Evolutionary conservation across 1,140 invertebrate genomes (phyloP), one percentile per base, ranked within the genome.

Genomic region (Olivierus martensii): DNA sequence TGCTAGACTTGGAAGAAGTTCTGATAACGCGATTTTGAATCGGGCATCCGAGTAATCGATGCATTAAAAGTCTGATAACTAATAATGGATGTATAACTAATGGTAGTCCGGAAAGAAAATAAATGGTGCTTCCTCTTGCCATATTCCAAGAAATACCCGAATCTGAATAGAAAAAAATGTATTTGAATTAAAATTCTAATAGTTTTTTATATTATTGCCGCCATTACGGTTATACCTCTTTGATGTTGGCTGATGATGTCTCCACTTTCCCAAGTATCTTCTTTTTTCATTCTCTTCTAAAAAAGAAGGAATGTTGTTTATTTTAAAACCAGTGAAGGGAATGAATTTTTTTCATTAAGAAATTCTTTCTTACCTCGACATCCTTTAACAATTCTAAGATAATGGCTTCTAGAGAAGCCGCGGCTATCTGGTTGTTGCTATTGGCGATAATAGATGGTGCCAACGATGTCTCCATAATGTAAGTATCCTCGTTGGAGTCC

Each of bases 61-160:
- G 78, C 44, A 76, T 70, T 17, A 80, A 66, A 4, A 80, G 66
- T 12, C 78, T 66, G 14, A 80, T 61, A 7, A 80, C 66, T 14
- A 80, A 75, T 5, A 79, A 65, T 0, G 78, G 78, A 59, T 76
- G 75, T 21, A 79, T 66, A 12, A 77, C 64, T 50, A 73, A 67
- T 2, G 77, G 75, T 41, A 77, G 69, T 28, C 28, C 28, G 4
- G 28, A 28, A 9, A 28, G 28, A 28, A 28, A 28, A 28, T 28
- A 28, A 1, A 28, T 28, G 9, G 28, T 28, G 9, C 28, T 28
- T 28, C 28, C 28, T 28, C 28, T 28, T 28, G 28, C 1, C 28
- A 28, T 9, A 28, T 4, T 6, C 28, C 28, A 9, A 6, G 28
- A 4, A 6, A 4, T 28, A 28, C 28, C 9, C 28, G 28, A 28